Percentiles rank a stretch among this genome's conserved stretches.
phyloP scores from a whole-genome alignment of 2,113 vertebrate species.

The Cercopithecus mona region DNA sequence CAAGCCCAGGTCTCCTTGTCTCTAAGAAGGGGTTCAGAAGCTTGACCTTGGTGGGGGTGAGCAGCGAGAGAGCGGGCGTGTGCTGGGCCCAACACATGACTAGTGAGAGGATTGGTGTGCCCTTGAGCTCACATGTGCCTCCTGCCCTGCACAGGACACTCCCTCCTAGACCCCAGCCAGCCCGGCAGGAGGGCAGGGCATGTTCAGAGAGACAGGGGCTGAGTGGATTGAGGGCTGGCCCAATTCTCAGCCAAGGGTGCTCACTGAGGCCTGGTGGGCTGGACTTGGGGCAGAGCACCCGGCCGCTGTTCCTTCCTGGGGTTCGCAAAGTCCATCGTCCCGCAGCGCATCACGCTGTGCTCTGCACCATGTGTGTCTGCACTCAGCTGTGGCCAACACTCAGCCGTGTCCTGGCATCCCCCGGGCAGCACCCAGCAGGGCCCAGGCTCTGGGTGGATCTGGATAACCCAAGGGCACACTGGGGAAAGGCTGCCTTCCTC shows the following conservation, averaged over 20 bases:
- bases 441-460: neutral
- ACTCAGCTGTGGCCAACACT: neutral
- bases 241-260: neutral
- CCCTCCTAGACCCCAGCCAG: neutral
- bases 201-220: neutral
- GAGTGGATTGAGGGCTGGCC: neutral
- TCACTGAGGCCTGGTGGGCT: neutral
- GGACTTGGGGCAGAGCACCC: neutral
- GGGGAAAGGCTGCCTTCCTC: neutral
- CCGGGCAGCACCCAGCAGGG: neutral
- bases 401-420: neutral
- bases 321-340: fast-evolving
- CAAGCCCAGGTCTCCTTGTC: neutral
- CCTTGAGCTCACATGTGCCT: neutral
- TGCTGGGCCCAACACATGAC: neutral
- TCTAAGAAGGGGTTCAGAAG: neutral
- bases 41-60: neutral
- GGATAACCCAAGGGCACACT: too few species aligned
- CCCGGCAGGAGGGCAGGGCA: neutral
- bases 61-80: fast-evolving
- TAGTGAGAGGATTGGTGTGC: neutral
- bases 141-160: neutral
- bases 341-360: fast-evolving
- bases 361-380: neutral
- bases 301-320: fast-evolving